A percentile compares a stretch with the other conserved stretches of the same genome.
These are phyloP conservation scores for Athetis lepigone DNA, from an alignment of 2,888 invertebrate genomes.

Conservation along the genomic window DNA sequence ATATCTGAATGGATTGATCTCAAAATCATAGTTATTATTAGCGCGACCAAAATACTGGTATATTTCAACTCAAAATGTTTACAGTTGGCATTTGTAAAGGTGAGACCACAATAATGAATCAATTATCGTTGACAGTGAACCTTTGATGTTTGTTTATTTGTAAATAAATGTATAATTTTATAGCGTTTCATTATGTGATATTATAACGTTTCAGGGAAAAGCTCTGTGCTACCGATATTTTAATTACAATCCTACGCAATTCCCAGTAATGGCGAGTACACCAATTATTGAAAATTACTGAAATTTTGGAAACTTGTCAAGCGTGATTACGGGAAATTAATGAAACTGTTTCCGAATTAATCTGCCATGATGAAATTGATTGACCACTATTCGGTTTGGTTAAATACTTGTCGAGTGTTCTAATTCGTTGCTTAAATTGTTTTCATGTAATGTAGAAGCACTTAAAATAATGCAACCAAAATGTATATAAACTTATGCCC, in stretches of 20 bases:
- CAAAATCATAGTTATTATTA: background rate
- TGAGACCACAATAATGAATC: background rate
- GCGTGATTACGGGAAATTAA: background rate
- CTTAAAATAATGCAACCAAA: no score
- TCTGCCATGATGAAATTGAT: background rate
- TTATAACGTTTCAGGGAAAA: constrained; percentile 9
- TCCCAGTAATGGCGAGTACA: constrained; percentile 11
- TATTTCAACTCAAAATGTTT: background rate
- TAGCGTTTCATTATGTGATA: constrained; percentile 16
- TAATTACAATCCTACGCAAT: constrained; percentile 9
- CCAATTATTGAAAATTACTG: background rate
- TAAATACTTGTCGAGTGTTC: background rate
- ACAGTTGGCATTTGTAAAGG: background rate
- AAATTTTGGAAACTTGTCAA: constrained; percentile 9
- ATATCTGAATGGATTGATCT: no score
- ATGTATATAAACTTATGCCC: no score
- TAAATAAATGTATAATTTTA: constrained; percentile 11
- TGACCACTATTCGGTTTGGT: background rate
- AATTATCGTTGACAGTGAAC: background rate
- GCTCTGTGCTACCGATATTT: constrained; percentile 7
- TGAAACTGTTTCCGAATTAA: background rate
- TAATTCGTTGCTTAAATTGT: background rate
- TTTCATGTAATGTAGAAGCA: no score
- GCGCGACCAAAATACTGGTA: background rate
- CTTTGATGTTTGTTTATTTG: constrained; percentile 15